Conservation (phyloP, 2,888 invertebrate genomes). For the Schizaphis graminum region DNA sequence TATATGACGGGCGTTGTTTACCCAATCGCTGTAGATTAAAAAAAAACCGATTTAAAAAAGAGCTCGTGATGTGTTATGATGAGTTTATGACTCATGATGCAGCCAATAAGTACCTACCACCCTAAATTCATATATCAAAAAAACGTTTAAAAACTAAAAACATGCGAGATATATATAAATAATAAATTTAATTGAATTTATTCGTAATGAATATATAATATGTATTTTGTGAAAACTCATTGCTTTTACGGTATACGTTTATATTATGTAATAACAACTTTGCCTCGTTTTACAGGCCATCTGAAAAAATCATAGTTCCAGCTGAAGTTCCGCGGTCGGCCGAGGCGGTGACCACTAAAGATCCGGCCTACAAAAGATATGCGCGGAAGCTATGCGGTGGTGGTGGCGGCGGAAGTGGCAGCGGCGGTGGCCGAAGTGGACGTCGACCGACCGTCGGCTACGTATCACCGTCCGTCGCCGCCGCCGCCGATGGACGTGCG, state of each 20-base stretch:
- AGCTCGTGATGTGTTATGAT: background rate
- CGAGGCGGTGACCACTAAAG: background rate
- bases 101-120: background rate
- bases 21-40: slow-evolving; percentile 23
- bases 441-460: background rate
- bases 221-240: background rate
- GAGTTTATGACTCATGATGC: background rate
- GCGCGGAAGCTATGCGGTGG: slow-evolving; percentile 30
- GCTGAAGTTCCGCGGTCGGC: background rate
- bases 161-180: background rate
- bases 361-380: slow-evolving; percentile 39
- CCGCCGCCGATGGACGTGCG: background rate
- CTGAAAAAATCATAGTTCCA: slow-evolving; percentile 48
- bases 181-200: background rate
- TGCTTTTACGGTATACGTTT: background rate
- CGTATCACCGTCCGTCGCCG: background rate
- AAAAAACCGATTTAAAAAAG: slow-evolving; percentile 32
- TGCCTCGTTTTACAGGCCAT: slow-evolving; percentile 17
- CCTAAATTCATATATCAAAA: background rate
- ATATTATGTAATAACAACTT: background rate
- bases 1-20: slow-evolving; percentile 53
- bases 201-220: background rate
- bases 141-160: background rate
- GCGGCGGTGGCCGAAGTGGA: background rate
- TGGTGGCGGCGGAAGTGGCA: background rate